A percentile compares a stretch with the other conserved stretches of the same genome.
phyloP scores from a whole-genome alignment of 2,888 invertebrate genomes.

The Volucella inflata region DNA sequence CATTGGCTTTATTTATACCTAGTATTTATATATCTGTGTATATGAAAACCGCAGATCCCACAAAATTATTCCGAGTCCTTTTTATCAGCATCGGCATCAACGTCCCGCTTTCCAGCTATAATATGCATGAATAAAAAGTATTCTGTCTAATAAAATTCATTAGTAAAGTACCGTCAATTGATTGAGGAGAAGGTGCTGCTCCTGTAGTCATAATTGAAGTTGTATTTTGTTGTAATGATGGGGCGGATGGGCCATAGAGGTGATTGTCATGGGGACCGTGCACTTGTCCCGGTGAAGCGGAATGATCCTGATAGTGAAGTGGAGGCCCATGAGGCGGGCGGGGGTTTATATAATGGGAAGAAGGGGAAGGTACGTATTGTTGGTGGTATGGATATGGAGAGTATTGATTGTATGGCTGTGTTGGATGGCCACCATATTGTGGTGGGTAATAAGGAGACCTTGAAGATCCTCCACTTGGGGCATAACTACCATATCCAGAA shows the following conservation, averaged over 20 bases:
- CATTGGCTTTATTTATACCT: background rate
- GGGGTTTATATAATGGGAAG: conserved; percentile 81
- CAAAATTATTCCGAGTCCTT: conserved; percentile 80
- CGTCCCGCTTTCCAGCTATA: conserved; percentile 76
- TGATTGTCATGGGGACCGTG: conserved; percentile 77
- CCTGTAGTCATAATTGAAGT: conserved; percentile 64
- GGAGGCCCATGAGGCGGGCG: conserved; percentile 79
- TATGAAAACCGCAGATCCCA: background rate
- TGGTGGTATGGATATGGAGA: conserved; percentile 83
- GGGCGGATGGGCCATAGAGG: conserved; percentile 68
- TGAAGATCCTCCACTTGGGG: conserved; percentile 81
- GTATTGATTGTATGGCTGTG: conserved; percentile 82
- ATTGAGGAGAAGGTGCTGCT: conserved; percentile 72
- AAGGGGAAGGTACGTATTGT: conserved; percentile 81
- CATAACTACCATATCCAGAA: conserved; percentile 82
- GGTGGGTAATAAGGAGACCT: conserved; percentile 83
- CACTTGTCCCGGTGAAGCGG: conserved; percentile 76
- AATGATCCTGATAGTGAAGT: conserved; percentile 76
- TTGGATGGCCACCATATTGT: conserved; percentile 83
- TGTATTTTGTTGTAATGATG: conserved; percentile 72
- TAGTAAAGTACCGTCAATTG: conserved; percentile 71
- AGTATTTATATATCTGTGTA: background rate
- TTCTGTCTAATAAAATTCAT: conserved; percentile 24
- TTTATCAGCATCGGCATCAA: conserved; percentile 81
- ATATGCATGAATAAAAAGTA: conserved; percentile 15